phyloP scores from a whole-genome alignment of 1,140 invertebrate species.

The Neotoxoptera formosana region DNA sequence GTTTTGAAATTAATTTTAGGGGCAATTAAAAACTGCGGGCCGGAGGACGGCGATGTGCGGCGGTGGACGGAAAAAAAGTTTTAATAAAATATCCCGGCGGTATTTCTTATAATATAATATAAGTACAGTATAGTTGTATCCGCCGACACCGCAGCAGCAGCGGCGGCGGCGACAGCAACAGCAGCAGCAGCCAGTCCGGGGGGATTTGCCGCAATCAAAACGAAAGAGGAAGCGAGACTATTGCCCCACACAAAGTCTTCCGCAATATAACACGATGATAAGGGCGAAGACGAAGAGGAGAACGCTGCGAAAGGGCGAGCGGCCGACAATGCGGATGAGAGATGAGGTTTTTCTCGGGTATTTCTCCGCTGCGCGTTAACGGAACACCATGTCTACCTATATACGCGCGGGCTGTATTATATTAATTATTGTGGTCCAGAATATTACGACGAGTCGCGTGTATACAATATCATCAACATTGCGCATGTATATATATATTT shows the following conservation, averaged over 20 bases:
- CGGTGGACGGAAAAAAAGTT: conserved; percentile 30
- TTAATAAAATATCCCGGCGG: conserved; percentile 45
- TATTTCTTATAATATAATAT: background rate
- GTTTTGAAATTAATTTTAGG: conserved; percentile 55
- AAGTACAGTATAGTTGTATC: background rate
- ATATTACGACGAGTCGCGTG: background rate
- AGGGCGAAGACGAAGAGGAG: background rate
- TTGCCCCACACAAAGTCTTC: background rate
- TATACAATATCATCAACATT: background rate
- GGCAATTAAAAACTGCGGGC: conserved; percentile 47
- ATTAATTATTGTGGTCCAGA: background rate
- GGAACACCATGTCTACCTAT: background rate
- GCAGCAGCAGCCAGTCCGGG: background rate
- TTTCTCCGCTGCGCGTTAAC: background rate
- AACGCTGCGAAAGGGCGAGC: background rate
- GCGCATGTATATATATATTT: background rate
- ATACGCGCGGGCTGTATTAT: background rate
- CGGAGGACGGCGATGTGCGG: background rate
- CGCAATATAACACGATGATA: background rate
- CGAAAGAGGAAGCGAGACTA: background rate
- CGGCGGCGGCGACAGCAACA: background rate
- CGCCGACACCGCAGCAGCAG: background rate
- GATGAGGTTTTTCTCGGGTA: background rate
- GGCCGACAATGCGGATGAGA: background rate
- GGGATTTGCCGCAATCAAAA: background rate